Conservation (phyloP, 1,140 invertebrate species). For the Himalopsyche phryganea region DNA sequence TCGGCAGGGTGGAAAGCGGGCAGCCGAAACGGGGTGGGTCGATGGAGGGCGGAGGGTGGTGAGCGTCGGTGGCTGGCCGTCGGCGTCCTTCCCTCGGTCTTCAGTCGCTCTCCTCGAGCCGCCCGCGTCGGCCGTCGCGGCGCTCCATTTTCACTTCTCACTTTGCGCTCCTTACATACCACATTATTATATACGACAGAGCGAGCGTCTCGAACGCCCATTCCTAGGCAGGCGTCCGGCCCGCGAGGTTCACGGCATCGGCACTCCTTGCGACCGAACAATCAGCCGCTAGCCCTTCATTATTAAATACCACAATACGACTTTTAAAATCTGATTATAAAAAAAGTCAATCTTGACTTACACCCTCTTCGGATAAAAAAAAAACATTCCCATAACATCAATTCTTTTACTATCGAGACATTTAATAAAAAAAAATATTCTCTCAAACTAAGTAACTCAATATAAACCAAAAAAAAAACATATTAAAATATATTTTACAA, state of each 20-base stretch:
- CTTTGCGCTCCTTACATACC: constrained; percentile 4
- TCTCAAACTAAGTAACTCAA: not conserved
- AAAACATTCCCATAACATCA: constrained; percentile 17
- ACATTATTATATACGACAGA: constrained; percentile 20
- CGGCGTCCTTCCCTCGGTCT: constrained; percentile 9
- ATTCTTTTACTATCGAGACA: not conserved
- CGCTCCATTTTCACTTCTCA: constrained; percentile 1
- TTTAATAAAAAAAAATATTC: not conserved
- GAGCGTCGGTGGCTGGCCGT: constrained; percentile 19
- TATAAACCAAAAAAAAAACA: constrained; percentile 1
- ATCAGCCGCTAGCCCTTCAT: too few relatives aligned
- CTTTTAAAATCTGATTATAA: too few relatives aligned
- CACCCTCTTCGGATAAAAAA: constrained; percentile 2
- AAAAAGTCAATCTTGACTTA: too few relatives aligned
- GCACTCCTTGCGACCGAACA: too few relatives aligned
- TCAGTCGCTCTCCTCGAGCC: constrained; percentile 21
- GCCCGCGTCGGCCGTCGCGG: constrained; percentile 26
- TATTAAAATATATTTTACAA: constrained; percentile 4
- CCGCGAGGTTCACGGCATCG: constrained; percentile 28
- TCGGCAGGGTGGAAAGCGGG: not conserved
- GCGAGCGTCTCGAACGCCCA: constrained; percentile 22
- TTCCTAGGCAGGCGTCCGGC: constrained; percentile 29
- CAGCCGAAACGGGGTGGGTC: not conserved
- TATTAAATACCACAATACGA: too few relatives aligned
- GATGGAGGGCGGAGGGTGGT: constrained; percentile 3